Base-by-base conservation (phyloP, 2,113 vertebrate species). In the Dromas ardeola region DNA sequence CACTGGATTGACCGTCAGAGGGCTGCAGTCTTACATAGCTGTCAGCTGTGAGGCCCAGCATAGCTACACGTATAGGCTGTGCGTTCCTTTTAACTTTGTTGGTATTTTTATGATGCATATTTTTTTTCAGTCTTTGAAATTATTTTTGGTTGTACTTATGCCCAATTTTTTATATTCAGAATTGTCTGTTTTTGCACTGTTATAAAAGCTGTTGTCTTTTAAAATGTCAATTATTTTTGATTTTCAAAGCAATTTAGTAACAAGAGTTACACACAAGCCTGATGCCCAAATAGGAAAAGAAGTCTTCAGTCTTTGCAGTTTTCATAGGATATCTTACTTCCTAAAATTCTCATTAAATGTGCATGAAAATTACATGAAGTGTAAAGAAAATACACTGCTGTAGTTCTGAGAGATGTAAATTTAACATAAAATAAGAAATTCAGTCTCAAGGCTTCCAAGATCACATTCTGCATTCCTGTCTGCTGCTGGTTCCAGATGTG, bases 171-270 rank as follows among this genome's bases (percentile, higher is more conserved):
- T 45, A 42, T 63, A 65, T 77, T 90, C 49, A n/a, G 42, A 47
- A 62, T 90, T 86, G 43, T 72, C 29, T 92, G 53, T 72, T 81
- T 94, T 80, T 80, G 36, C 62, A 42, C 12, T 5, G 1, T 84
- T 88, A 20, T 74, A 38, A 87, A 92, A 74, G n/a, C 36, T 53
- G 27, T 66, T 95, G 36, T 84, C 50, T 95, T 87, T 80, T 74
- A 78, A 66, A 92, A 88, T 53, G 79, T 81, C 93, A 92, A 62
- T 93, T 96, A 81, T 88, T 95, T 96, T 95, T 92, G 15, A 88
- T 95, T 93, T 95, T 96, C 76, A 94, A 78, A 96, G 91, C 38
- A 50, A 65, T 90, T 92, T 81, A 78, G 32, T 86, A 81, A 22
- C 52, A 70, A 42, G 40, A 78, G n/a, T 15, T 88, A 47, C 32